Base-by-base conservation (phyloP, 2,113 vertebrate species). In the Cephalopterus ornatus region DNA sequence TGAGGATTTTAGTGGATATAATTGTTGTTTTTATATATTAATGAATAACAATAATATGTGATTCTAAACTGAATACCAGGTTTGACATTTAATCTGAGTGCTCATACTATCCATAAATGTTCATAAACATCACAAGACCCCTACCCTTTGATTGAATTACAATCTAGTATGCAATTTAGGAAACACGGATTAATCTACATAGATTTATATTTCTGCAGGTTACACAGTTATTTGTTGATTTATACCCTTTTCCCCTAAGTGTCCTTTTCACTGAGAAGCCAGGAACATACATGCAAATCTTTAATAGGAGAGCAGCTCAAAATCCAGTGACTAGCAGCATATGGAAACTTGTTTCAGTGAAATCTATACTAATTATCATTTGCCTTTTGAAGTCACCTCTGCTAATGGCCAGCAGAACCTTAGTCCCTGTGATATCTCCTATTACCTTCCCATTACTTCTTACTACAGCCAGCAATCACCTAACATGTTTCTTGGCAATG, bases 121-220 rank as follows among this genome's bases (percentile, higher is more conserved):
- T 97, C 91, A 98, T 97, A 96, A 97, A 96, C 9, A 78, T 97
- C 95, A 97, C 78, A 97, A 47, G 92, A 96, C 79, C 92, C 90
- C 70, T 79, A 82, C 91, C 90, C 94, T 92, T 96, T 97, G 95
- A 98, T 86, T 97, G 92, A 97, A 97, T 97, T 98, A 97, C 74
- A 97, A 97, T 96, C 94, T 95, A 92, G 75, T 56, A 93, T 75
- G 95, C 93, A 97, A 97, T 96, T 98, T 96, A 94, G 96, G 92
- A 92, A 97, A 76, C 95, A 88, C 5, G 52, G 94, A 96, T 97
- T 97, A 95, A 98, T 96, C 94, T 97, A 96, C 93, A 93, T 82
- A 97, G 96, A 95, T 97, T 97, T 96, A 97, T 97, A 97, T 97
- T 97, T 97, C 91, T 96, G 91, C 85, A 97, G 62, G 93, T 98